A percentile compares a stretch with the other conserved stretches of the same genome.
These are phyloP conservation scores for Neosalanx taihuensis DNA, from an alignment of 2,797 vertebrate genomes.

Conservation along the genomic window DNA sequence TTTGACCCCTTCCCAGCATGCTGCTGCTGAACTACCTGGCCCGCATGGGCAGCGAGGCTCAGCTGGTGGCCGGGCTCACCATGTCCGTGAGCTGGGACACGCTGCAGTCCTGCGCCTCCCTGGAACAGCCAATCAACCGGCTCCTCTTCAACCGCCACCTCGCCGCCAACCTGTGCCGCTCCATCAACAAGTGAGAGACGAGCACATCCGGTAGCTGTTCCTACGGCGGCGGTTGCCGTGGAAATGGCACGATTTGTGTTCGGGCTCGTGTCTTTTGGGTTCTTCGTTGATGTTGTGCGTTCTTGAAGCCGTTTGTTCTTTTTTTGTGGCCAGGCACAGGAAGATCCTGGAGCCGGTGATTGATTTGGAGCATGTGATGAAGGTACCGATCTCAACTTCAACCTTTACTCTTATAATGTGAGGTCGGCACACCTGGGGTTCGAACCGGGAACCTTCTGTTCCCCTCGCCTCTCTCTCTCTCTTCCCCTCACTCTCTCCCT, in stretches of 20 bases:
- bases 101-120: conserved; percentile 63
- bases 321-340: conserved; percentile 71
- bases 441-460: too few species aligned
- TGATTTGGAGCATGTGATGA: conserved; percentile 74
- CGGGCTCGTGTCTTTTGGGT: too few species aligned
- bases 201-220: neutral
- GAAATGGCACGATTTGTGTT: too few species aligned
- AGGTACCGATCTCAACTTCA: too few species aligned
- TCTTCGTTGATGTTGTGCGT: too few species aligned
- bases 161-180: conserved; percentile 56
- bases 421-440: too few species aligned
- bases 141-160: conserved; percentile 79
- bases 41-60: conserved; percentile 51
- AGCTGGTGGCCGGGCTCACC: conserved; percentile 75
- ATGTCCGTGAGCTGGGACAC: conserved; percentile 79
- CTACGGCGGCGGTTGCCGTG: neutral
- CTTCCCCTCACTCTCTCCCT: too few species aligned
- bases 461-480: neutral
- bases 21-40: conserved; percentile 80
- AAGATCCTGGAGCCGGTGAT: conserved; percentile 72
- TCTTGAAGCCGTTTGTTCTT: too few species aligned
- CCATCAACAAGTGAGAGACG: conserved; percentile 61
- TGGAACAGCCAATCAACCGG: conserved; percentile 81
- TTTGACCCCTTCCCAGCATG: conserved; percentile 66
- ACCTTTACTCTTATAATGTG: too few species aligned